These are phyloP conservation scores for Brachyrhaphis roseni DNA, from an alignment of 2,797 vertebrate species.

Conservation along the genomic window DNA sequence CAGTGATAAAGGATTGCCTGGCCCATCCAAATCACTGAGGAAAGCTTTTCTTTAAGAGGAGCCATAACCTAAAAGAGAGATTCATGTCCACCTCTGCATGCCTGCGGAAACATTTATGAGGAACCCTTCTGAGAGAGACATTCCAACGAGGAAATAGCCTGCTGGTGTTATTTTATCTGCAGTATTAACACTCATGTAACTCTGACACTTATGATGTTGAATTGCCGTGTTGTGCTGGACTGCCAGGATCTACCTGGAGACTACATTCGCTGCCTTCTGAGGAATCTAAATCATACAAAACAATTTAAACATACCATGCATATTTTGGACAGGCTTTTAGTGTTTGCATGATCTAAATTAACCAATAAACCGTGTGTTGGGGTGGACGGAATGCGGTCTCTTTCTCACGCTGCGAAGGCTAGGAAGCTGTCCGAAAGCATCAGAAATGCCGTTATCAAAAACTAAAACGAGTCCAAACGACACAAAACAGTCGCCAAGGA, in stretches of 20 bases:
- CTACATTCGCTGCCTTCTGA: not conserved
- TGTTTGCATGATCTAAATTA: not conserved
- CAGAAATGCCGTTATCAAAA: not conserved
- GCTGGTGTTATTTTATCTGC: conserved; percentile 1
- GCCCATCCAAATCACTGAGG: not conserved
- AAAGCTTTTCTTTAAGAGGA: not conserved
- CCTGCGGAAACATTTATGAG: conserved; percentile 6
- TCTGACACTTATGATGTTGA: not conserved
- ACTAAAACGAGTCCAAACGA: not conserved
- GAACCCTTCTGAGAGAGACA: conserved; percentile 1
- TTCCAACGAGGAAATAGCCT: conserved; percentile 1
- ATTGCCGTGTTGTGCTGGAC: not conserved
- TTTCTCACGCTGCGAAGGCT: not conserved
- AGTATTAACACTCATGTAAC: not conserved
- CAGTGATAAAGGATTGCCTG: not conserved
- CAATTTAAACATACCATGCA: not conserved
- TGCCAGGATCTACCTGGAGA: not conserved
- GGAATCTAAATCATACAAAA: not conserved
- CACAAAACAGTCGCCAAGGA: conserved; percentile 2
- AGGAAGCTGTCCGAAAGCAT: conserved; percentile 1
- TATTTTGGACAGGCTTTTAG: not conserved
- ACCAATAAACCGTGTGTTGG: not conserved
- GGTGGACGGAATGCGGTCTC: not conserved
- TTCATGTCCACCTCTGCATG: not conserved
- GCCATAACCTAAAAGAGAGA: not conserved